Evolutionary conservation across 2,797 vertebrate species (phyloP).

Genomic region (Garrulus glandarius): DNA sequence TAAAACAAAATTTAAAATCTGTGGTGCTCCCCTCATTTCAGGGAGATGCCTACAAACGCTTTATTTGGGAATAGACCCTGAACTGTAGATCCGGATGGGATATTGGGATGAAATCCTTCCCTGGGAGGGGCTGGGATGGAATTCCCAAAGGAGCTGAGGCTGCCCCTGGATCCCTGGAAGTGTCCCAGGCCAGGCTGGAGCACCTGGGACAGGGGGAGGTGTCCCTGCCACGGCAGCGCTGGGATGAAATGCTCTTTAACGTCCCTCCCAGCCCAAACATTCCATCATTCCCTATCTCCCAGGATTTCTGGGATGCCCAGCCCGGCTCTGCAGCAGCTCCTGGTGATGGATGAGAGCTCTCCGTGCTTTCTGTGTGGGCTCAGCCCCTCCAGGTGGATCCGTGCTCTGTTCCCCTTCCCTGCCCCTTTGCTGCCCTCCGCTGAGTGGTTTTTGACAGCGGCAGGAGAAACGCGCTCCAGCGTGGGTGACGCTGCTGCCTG

Average conservation of each 20-base stretch:
- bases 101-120: not conserved
- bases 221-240: not conserved
- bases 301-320: not conserved
- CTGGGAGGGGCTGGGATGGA: not conserved
- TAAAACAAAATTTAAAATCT: not conserved
- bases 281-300: not conserved
- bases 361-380: not conserved
- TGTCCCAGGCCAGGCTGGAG: not conserved
- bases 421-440: accelerated
- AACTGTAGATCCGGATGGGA: not conserved
- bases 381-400: not conserved
- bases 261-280: not conserved
- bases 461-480: no score
- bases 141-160: not conserved
- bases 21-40: not conserved
- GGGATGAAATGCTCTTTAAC: not conserved
- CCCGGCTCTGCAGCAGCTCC: not conserved
- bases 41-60: not conserved
- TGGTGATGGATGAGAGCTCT: not conserved
- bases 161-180: not conserved
- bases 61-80: not conserved
- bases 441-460: accelerated
- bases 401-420: no score
- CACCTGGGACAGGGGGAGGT: not conserved
- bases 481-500: not conserved